These are phyloP conservation scores for Pecten maximus DNA, from an alignment of 2,888 invertebrate species.

Conservation along the genomic window DNA sequence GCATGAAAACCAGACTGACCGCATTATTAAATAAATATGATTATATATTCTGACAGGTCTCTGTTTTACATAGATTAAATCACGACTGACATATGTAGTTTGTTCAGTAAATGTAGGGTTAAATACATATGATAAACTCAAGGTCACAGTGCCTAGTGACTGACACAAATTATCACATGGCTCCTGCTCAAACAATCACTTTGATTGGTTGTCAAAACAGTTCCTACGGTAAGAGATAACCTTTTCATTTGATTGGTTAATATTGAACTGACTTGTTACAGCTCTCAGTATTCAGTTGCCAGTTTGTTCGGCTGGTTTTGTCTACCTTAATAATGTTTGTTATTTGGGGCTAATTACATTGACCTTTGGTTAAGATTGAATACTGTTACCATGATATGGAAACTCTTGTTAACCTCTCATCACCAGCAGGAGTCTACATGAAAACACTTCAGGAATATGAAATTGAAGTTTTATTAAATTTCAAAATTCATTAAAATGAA, in stretches of 20 bases:
- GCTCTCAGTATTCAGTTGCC: neutral
- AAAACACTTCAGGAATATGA: neutral
- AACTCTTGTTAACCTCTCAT: neutral
- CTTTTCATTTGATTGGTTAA: conserved; percentile 9
- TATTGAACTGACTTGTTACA: neutral
- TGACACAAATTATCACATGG: neutral
- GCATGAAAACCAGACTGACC: neutral
- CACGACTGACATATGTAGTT: neutral
- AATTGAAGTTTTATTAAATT: neutral
- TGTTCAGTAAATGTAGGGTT: neutral
- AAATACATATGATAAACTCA: neutral
- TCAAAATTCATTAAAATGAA: neutral
- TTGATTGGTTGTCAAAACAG: conserved; percentile 20
- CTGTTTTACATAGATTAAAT: neutral
- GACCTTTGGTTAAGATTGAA: neutral
- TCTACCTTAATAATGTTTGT: neutral
- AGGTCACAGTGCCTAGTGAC: neutral
- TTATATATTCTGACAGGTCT: neutral
- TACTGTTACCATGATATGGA: neutral
- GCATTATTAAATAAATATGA: neutral
- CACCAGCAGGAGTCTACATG: neutral
- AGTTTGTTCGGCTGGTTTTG: neutral
- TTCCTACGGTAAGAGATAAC: neutral
- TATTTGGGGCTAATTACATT: neutral
- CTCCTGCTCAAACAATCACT: neutral